Evolutionary conservation across 2,113 vertebrate species (phyloP), one percentile per base, ranked within the genome.

Genomic region (Nesoenas mayeri): DNA sequence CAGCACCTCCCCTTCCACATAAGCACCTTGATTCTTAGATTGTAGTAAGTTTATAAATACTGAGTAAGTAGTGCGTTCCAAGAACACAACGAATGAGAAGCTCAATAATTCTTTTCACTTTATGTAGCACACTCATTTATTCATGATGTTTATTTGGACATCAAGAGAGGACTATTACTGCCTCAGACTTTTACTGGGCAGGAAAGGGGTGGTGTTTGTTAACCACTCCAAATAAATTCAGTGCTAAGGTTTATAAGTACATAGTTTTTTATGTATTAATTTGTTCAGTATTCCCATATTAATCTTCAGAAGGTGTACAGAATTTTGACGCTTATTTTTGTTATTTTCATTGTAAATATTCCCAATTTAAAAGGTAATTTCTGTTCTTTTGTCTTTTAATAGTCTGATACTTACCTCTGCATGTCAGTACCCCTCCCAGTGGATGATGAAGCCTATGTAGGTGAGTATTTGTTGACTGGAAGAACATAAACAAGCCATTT

Each of bases 381-480:
- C 56, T 95, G n/a, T 78, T 74, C 72, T 85, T 85, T 71, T 96
- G 50, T 88, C 95, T 88, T 96, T 74, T 97, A 96, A 97, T 96
- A 99, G 99, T 99, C 99, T 5, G 99, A 99, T 96, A 98, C 99
- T 16, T 99, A 99, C 98, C 97, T 99, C 93, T 99, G 99, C 97
- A 98, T 98, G 98, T 98, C 98, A 18, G 94, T 98, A 96, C 97
- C 97, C 64, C 97, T 99, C 88, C 99, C 99, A 3, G 97, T 98
- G 42, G 97, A 95, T 85, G 97, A 96, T 91, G 99, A 99, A 95
- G 95, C 98, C 42, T 99, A 99, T 61, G 98, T 99, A 93, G 99
- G 99, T 99, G 95, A 99, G 99, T 98, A 93, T 24, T 67, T 57
- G 11, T 78, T 88, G 42, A 67, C 29, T 85, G 58, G 25, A 84